Percentiles rank a stretch among this genome's conserved stretches.
Conservation (phyloP, 92 coral and sea anemone species). For the Palythoa grandis region DNA sequence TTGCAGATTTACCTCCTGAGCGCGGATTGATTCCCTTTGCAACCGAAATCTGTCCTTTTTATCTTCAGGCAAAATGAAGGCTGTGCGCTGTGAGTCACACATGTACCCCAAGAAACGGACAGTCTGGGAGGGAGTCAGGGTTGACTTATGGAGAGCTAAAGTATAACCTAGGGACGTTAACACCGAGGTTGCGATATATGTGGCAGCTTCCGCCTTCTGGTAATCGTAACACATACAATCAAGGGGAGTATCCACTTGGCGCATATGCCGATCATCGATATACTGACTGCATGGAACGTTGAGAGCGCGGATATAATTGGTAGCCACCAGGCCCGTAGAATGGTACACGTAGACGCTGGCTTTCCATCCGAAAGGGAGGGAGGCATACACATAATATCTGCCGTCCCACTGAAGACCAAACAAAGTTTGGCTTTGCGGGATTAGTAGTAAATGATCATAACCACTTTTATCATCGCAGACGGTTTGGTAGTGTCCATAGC, state of each 20-base stretch:
- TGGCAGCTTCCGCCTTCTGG: constrained; percentile 59
- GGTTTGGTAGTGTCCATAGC: constrained; percentile 63
- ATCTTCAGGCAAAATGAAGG: constrained; percentile 66
- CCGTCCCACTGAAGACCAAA: constrained; percentile 71
- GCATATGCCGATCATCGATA: constrained; percentile 69
- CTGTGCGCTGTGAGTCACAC: constrained; percentile 52
- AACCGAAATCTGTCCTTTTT: constrained; percentile 59
- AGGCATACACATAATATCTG: constrained; percentile 3
- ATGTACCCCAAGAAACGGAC: constrained; percentile 71
- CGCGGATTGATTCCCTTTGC: constrained; percentile 21
- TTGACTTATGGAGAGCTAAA: constrained; percentile 56
- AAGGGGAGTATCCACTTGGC: constrained; percentile 53
- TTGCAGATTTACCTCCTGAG: not conserved
- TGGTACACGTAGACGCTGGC: constrained; percentile 70
- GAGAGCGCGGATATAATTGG: constrained; percentile 41
- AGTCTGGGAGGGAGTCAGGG: constrained; percentile 48
- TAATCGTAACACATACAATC: constrained; percentile 38
- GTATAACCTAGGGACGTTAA: constrained; percentile 69
- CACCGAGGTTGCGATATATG: constrained; percentile 58
- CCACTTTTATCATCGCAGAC: constrained; percentile 76
- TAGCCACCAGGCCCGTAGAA: constrained; percentile 39
- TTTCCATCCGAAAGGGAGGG: constrained; percentile 77
- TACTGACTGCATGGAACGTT: constrained; percentile 61
- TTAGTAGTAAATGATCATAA: constrained; percentile 58
- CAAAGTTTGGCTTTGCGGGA: constrained; percentile 56